phyloP scores from a whole-genome alignment of 2,797 vertebrate species.

The Aselliscus stoliczkanus region DNA sequence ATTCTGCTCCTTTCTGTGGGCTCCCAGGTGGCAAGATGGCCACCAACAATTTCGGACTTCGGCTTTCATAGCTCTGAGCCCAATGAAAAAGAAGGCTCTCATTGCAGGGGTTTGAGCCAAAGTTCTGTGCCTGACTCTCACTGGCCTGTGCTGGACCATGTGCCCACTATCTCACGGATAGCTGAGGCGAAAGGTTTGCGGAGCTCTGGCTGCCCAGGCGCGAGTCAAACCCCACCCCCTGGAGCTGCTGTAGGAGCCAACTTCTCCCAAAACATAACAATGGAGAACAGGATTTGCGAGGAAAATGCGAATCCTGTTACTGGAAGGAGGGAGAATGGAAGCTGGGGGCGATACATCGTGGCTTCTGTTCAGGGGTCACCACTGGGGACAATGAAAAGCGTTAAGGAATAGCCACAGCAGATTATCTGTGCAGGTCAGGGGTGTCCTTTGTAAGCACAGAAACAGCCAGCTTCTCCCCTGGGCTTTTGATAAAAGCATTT shows the following conservation, averaged over 20 bases:
- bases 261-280: not conserved
- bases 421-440: not conserved
- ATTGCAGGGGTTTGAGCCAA: not conserved
- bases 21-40: not conserved
- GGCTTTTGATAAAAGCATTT: slow-evolving; percentile 65
- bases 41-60: not conserved
- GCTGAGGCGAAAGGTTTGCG: not conserved
- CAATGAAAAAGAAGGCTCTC: not conserved
- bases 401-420: rapidly evolving
- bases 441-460: not conserved
- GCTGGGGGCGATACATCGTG: rapidly evolving
- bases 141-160: rapidly evolving
- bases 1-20: not conserved
- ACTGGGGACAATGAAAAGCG: not conserved
- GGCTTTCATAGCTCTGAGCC: no score
- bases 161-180: no score
- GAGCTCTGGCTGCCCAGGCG: not conserved
- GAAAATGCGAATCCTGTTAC: not conserved
- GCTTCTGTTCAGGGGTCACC: not conserved
- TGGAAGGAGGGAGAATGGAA: not conserved
- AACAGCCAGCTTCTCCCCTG: not conserved
- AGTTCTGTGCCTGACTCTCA: not conserved
- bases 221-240: not conserved
- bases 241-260: not conserved
- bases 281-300: not conserved